These are phyloP conservation scores for Stratiolaelaps scimitus DNA, from an alignment of 1,140 invertebrate species.

Conservation along the genomic window DNA sequence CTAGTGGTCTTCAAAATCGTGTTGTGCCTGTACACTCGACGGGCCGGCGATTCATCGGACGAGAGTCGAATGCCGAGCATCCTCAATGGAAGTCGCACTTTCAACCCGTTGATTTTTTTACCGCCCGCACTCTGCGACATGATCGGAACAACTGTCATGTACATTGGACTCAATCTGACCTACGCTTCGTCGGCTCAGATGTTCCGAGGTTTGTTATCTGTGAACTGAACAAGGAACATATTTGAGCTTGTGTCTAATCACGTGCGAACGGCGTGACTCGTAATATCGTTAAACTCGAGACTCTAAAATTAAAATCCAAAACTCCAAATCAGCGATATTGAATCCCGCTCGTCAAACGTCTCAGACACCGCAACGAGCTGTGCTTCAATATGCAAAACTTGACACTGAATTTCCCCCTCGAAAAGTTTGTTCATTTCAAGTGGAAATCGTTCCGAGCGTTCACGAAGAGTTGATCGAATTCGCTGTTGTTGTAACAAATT, in stretches of 20 bases:
- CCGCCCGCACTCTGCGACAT: conserved; percentile 74
- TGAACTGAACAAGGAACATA: conserved; percentile 2
- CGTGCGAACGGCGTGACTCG: not conserved
- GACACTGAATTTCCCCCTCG: too few species aligned
- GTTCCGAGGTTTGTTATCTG: conserved; percentile 66
- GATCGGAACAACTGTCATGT: conserved; percentile 69
- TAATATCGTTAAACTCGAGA: not conserved
- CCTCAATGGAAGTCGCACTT: conserved; percentile 32
- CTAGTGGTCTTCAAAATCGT: conserved; percentile 57
- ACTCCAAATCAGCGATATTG: too few species aligned
- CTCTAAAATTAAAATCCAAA: too few species aligned
- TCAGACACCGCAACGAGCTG: too few species aligned
- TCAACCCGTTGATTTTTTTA: conserved; percentile 67
- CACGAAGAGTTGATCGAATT: too few species aligned
- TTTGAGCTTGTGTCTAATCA: not conserved
- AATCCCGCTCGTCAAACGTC: too few species aligned
- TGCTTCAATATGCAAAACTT: too few species aligned
- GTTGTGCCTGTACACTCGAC: conserved; percentile 45
- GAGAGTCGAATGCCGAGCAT: conserved; percentile 29
- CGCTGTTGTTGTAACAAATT: conserved; percentile 5
- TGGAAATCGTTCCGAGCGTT: too few species aligned
- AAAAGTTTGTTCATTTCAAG: too few species aligned
- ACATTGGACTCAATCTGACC: conserved; percentile 77
- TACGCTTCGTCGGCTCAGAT: conserved; percentile 92
- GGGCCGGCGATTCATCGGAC: conserved; percentile 38